Percentiles rank a stretch among this genome's conserved stretches.
phyloP scores from a whole-genome alignment of 2,888 invertebrate species.

The Aleiodes testaceus region DNA sequence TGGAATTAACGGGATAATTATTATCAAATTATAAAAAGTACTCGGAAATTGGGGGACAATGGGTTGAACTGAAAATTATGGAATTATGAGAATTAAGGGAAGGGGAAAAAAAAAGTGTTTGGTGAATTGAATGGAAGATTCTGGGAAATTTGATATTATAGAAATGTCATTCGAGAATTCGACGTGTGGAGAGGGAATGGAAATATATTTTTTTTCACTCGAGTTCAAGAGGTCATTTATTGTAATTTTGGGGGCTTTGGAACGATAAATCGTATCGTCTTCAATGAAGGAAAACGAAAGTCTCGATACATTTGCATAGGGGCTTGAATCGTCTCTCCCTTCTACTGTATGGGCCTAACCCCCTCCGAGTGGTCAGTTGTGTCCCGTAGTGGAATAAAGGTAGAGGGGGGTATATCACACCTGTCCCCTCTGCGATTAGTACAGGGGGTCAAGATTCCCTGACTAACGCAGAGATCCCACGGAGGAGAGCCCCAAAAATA shows the following conservation, averaged over 20 bases:
- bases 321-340: constrained; percentile 35
- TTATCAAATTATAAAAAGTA: constrained; percentile 44
- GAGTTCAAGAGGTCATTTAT: constrained; percentile 34
- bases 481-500: constrained; percentile 42
- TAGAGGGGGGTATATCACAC: constrained; percentile 56
- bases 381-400: constrained; percentile 44
- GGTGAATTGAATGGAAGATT: not conserved
- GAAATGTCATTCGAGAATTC: not conserved
- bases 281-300: constrained; percentile 40
- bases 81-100: not conserved
- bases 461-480: constrained; percentile 49
- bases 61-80: not conserved
- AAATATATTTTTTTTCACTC: not conserved
- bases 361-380: constrained; percentile 62
- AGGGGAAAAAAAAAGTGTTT: constrained; percentile 1
- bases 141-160: not conserved
- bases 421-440: constrained; percentile 68
- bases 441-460: constrained; percentile 65
- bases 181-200: not conserved
- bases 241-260: constrained; percentile 30
- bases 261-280: constrained; percentile 50
- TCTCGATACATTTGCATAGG: constrained; percentile 42
- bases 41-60: not conserved
- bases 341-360: constrained; percentile 41
- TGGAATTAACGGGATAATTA: constrained; percentile 16